phyloP scores from a whole-genome alignment of 2,888 invertebrate genomes.

The Agrotis segetum region DNA sequence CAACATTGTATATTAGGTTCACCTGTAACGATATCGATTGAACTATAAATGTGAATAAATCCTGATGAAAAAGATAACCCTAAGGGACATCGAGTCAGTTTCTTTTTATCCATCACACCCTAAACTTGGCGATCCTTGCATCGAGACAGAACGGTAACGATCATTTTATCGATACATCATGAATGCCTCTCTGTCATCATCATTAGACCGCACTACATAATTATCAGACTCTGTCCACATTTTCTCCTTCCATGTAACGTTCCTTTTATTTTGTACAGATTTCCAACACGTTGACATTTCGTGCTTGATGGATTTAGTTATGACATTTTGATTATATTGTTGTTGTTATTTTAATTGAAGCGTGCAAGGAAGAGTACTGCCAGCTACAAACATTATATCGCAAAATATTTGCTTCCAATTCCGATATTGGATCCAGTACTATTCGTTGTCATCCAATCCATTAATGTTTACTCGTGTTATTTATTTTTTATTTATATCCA shows the following conservation, averaged over 20 bases:
- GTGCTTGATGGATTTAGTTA: slow-evolving; percentile 84
- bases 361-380: slow-evolving; percentile 82
- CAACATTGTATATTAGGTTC: slow-evolving; percentile 87
- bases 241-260: slow-evolving; percentile 83
- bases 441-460: slow-evolving; percentile 77
- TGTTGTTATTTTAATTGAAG: slow-evolving; percentile 75
- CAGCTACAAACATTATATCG: slow-evolving; percentile 1
- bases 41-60: slow-evolving; percentile 90
- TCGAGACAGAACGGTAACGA: slow-evolving; percentile 89
- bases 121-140: slow-evolving; percentile 87
- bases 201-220: slow-evolving; percentile 87
- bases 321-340: slow-evolving; percentile 74
- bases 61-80: slow-evolving; percentile 83
- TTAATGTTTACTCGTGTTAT: slow-evolving; percentile 74
- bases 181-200: slow-evolving; percentile 90
- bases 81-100: slow-evolving; percentile 84
- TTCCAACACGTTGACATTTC: slow-evolving; percentile 78
- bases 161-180: slow-evolving; percentile 90
- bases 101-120: slow-evolving; percentile 83
- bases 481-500: slow-evolving; percentile 77
- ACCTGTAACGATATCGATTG: slow-evolving; percentile 86
- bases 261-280: slow-evolving; percentile 77
- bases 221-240: slow-evolving; percentile 85
- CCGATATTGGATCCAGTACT: slow-evolving; percentile 74
- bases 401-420: slow-evolving; percentile 10